A percentile compares a stretch with the other conserved stretches of the same genome.
Conservation (phyloP, 2,888 invertebrate genomes). For the Balanococcus diminutus region DNA sequence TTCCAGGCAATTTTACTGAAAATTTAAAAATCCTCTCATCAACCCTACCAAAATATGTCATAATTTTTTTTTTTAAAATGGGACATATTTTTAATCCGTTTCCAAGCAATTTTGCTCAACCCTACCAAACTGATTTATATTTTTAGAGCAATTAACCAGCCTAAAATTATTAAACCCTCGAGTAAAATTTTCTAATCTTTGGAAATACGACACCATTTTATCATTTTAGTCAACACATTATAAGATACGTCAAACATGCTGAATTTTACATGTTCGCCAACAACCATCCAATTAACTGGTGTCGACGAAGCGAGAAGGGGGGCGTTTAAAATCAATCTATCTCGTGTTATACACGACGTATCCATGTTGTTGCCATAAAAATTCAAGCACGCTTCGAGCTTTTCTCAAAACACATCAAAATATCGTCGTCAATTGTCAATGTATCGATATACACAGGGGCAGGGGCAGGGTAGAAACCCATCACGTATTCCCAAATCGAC, state of each 20-base stretch:
- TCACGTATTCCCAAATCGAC: neutral
- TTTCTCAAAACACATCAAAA: neutral
- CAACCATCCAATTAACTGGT: neutral
- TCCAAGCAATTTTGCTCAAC: too few species aligned
- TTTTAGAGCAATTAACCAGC: neutral
- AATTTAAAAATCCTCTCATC: too few species aligned
- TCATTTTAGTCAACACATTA: neutral
- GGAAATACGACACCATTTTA: neutral
- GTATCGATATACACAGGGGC: neutral
- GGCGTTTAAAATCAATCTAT: neutral
- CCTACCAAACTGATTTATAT: neutral
- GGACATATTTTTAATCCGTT: too few species aligned
- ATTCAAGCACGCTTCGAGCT: neutral
- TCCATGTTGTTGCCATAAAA: neutral
- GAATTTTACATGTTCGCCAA: neutral
- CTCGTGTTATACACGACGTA: neutral
- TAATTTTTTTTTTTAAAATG: too few species aligned
- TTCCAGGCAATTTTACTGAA: too few species aligned
- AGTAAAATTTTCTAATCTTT: neutral
- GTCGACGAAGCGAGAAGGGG: neutral
- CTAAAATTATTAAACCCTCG: neutral
- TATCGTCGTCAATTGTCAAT: neutral
- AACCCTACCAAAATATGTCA: too few species aligned
- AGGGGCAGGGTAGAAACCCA: neutral
- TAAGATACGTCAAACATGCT: neutral